phyloP scores from a whole-genome alignment of 2,888 invertebrate species.

The Lycophotia porphyrea region DNA sequence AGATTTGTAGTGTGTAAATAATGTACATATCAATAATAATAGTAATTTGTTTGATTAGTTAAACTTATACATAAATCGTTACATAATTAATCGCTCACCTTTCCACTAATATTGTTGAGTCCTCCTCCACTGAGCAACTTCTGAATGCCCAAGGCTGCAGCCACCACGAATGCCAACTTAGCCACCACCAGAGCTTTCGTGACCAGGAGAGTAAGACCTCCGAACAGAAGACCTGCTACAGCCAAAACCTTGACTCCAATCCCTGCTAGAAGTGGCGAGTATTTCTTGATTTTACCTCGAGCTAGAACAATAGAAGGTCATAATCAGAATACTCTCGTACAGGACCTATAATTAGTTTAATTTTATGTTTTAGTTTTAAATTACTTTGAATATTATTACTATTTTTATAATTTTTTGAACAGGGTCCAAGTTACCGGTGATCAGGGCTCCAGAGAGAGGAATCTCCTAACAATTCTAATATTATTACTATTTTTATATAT shows the following conservation, averaged over 20 bases:
- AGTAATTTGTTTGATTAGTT: too few species aligned
- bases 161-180: slow-evolving; percentile 94
- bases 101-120: slow-evolving; percentile 83
- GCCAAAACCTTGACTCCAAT: slow-evolving; percentile 93
- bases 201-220: slow-evolving; percentile 93
- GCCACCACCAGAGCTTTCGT: slow-evolving; percentile 94
- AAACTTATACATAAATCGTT: slow-evolving; percentile 7
- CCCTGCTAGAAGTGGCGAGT: slow-evolving; percentile 92
- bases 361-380: too few species aligned
- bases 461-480: too few species aligned
- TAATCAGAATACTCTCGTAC: too few species aligned
- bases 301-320: slow-evolving; percentile 86
- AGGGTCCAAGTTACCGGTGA: too few species aligned
- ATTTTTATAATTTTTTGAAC: too few species aligned
- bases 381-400: too few species aligned
- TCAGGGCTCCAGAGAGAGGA: too few species aligned
- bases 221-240: slow-evolving; percentile 92
- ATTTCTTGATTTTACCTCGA: slow-evolving; percentile 94
- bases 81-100: slow-evolving; percentile 73
- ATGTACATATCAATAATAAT: too few species aligned
- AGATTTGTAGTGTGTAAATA: too few species aligned
- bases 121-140: slow-evolving; percentile 91
- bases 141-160: slow-evolving; percentile 93
- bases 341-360: too few species aligned
- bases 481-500: too few species aligned